A percentile compares a stretch with the other conserved stretches of the same genome.
phyloP scores from a whole-genome alignment of 2,888 invertebrate species.

The Oscheius sp. region DNA sequence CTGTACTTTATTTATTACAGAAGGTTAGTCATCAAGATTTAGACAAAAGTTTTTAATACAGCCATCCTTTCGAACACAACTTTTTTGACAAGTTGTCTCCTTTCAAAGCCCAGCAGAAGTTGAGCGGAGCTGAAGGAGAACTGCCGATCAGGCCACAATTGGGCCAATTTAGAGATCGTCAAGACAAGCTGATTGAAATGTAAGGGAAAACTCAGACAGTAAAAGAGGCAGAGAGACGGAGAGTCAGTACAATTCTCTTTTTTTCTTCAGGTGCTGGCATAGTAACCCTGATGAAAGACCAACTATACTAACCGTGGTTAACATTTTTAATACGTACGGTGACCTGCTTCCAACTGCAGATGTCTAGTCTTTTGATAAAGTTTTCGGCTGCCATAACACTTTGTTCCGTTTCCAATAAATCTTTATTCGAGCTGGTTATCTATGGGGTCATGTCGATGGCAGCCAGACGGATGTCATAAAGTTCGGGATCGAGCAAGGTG shows the following conservation, averaged over 20 bases:
- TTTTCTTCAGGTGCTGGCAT: constrained; percentile 19
- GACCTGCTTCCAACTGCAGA: too few relatives aligned
- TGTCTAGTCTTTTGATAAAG: background rate
- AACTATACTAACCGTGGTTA: background rate
- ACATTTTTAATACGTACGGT: too few relatives aligned
- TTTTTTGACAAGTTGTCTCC: background rate
- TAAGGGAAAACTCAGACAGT: background rate
- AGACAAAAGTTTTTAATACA: background rate
- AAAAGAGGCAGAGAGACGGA: background rate
- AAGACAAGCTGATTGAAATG: background rate
- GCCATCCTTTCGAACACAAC: background rate
- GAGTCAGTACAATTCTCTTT: background rate
- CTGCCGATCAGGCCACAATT: background rate
- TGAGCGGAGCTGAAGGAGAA: background rate
- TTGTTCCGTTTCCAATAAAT: background rate
- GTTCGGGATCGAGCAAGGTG: constrained; percentile 33
- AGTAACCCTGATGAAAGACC: background rate
- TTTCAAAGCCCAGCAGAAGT: background rate
- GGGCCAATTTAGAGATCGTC: too few relatives aligned
- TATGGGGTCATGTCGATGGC: constrained; percentile 41
- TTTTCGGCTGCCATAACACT: background rate
- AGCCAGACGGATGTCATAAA: constrained; percentile 51
- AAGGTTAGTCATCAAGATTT: background rate
- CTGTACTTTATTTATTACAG: constrained; percentile 13
- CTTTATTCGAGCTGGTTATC: background rate